These are phyloP conservation scores for Rhea pennata DNA, from an alignment of 2,113 vertebrate genomes.

Conservation along the genomic window DNA sequence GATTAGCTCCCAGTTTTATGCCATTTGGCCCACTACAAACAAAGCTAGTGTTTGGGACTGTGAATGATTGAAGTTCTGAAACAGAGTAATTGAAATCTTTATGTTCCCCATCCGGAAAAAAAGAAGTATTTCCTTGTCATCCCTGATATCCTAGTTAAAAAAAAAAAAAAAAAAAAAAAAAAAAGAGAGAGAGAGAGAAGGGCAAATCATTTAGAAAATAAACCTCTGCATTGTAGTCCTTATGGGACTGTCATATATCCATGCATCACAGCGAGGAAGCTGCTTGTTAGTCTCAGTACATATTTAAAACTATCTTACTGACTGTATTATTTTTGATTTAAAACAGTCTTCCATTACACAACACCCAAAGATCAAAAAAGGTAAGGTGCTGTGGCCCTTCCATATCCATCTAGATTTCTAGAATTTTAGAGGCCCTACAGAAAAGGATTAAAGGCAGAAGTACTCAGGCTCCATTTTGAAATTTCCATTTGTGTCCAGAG, in stretches of 20 bases:
- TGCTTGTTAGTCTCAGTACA: not conserved
- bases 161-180: not conserved
- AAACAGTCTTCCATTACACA: not conserved
- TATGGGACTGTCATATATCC: conserved; percentile 28
- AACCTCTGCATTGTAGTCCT: conserved; percentile 43
- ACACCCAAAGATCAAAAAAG: not conserved
- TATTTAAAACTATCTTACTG: not conserved
- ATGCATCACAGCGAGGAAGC: not conserved
- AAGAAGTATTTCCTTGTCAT: not conserved
- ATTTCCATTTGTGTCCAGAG: not conserved
- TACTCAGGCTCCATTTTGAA: not conserved
- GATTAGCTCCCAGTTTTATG: not conserved
- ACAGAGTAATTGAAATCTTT: not conserved
- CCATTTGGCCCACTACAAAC: not conserved
- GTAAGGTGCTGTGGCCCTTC: not conserved
- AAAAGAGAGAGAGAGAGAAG: not conserved
- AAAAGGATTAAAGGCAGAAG: not conserved
- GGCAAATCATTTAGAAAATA: not conserved
- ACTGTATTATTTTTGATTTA: not conserved
- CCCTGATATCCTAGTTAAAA: not conserved
- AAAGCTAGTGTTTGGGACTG: not conserved
- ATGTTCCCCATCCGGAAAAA: not conserved
- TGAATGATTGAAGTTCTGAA: not conserved
- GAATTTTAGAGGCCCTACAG: not conserved
- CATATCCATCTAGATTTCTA: not conserved